phyloP scores from a whole-genome alignment of 2,888 invertebrate genomes.

The Habroteleia sp. region DNA sequence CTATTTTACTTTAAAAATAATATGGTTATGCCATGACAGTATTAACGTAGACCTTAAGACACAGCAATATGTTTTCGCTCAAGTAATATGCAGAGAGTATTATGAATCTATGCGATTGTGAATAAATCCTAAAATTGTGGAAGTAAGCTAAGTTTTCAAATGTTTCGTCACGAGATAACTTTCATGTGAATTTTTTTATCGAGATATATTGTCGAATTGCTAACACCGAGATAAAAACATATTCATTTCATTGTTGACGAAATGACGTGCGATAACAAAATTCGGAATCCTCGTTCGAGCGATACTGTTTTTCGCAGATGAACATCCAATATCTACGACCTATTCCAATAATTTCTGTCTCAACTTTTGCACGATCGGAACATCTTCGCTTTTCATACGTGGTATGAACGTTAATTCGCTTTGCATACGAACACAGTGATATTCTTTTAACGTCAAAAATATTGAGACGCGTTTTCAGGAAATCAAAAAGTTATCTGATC shows the following conservation, averaged over 20 bases:
- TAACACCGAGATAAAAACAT: neutral
- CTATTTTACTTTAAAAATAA: conserved; percentile 37
- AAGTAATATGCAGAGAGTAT: conserved; percentile 60
- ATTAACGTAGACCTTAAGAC: conserved; percentile 73
- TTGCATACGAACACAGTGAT: no score
- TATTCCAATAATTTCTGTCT: neutral
- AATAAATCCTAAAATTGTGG: conserved; percentile 32
- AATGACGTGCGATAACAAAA: conserved; percentile 13
- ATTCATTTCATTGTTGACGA: neutral
- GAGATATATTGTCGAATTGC: neutral
- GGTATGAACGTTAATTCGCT: no score
- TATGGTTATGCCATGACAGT: conserved; percentile 73
- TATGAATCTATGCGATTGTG: conserved; percentile 38
- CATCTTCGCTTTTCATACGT: no score
- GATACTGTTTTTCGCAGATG: neutral
- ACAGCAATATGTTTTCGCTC: conserved; percentile 77
- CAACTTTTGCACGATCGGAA: neutral
- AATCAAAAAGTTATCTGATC: conserved; percentile 1
- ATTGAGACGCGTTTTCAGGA: neutral
- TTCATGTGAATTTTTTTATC: neutral
- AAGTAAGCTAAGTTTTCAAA: conserved; percentile 3
- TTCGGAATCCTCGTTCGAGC: neutral
- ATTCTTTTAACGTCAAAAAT: no score
- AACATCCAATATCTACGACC: conserved; percentile 1
- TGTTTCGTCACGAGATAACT: neutral